Base-by-base conservation (phyloP, 2,888 invertebrate species). In the Chloroclysta siterata region DNA sequence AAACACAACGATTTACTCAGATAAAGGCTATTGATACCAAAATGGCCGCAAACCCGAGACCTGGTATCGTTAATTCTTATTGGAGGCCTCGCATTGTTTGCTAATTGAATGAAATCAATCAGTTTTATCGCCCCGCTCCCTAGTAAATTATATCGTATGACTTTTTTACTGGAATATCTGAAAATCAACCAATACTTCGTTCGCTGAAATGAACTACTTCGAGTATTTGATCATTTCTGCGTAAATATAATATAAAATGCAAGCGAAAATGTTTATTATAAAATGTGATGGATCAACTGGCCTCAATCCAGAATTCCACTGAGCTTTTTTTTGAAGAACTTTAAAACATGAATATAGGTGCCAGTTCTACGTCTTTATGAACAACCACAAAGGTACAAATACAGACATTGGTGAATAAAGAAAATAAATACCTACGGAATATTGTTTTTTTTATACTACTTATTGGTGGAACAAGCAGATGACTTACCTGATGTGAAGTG, bases 1-100 rank as follows among this genome's bases (percentile, higher is more conserved):
- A 80, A 83, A 79, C 77, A 22, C 22, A 78, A 76, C 82, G 76
- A 82, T 84, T 82, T 80, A 83, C 81, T 80, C 73, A 78, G 68
- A 80, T 84, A 78, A 81, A 78, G 60, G 69, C 69, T 69, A 80
- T 80, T 75, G 77, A 80, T 79, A 78, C 70, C 73, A 67, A 73
- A 73, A 72, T 64, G 72, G 66, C 77, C 79, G 73, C 80, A 78
- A 76, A 80, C 77, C 22, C 78, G 77, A 59, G 73, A 77, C 72
- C 77, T 71, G 71, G 64, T 74, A 73, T 70, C 76, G 76, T 83
- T 82, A 79, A 83, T 81, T 79, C 80, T 81, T 81, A 81, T 82
- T 80, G 79, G 75, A 77, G 72, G 73, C 71, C 72, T 77, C 71
- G 75, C 74, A 79, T 80, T 79, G 78, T 79, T 75, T 71, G 70